These are phyloP conservation scores for Virgularia gustaviana DNA, from an alignment of 92 coral and sea anemone genomes.

Conservation along the genomic window DNA sequence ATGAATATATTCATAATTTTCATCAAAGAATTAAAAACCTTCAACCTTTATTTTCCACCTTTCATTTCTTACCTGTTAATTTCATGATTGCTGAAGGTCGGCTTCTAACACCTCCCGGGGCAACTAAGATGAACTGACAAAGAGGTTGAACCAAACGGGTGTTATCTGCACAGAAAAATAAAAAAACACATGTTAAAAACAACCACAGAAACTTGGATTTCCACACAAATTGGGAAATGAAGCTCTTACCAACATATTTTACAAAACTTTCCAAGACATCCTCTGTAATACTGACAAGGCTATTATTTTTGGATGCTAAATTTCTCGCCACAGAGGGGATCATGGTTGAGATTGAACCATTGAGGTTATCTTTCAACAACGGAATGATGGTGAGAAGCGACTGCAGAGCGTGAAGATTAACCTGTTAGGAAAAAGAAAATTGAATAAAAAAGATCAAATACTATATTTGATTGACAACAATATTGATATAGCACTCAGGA, in stretches of 20 bases:
- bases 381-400: slow-evolving; percentile 75
- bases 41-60: too few species aligned
- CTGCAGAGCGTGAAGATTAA: slow-evolving; percentile 83
- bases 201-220: neutral
- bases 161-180: slow-evolving; percentile 57
- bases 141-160: slow-evolving; percentile 80
- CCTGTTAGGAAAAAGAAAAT: slow-evolving; percentile 48
- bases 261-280: slow-evolving; percentile 68
- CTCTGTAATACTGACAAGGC: slow-evolving; percentile 65
- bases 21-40: neutral
- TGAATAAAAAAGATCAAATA: neutral
- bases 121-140: slow-evolving; percentile 39
- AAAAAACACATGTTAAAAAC: neutral
- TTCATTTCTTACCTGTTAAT: slow-evolving; percentile 20
- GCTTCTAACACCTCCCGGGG: slow-evolving; percentile 27
- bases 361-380: slow-evolving; percentile 62
- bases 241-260: slow-evolving; percentile 64
- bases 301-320: slow-evolving; percentile 85
- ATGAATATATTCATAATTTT: neutral
- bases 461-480: neutral
- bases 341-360: slow-evolving; percentile 66
- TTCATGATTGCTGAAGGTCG: slow-evolving; percentile 29
- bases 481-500: too few species aligned
- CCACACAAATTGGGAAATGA: neutral
- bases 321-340: slow-evolving; percentile 76